Evolutionary conservation across 2,888 invertebrate species (phyloP), one percentile per base, ranked within the genome.

Genomic region (Caenorhabditis panamensis): DNA sequence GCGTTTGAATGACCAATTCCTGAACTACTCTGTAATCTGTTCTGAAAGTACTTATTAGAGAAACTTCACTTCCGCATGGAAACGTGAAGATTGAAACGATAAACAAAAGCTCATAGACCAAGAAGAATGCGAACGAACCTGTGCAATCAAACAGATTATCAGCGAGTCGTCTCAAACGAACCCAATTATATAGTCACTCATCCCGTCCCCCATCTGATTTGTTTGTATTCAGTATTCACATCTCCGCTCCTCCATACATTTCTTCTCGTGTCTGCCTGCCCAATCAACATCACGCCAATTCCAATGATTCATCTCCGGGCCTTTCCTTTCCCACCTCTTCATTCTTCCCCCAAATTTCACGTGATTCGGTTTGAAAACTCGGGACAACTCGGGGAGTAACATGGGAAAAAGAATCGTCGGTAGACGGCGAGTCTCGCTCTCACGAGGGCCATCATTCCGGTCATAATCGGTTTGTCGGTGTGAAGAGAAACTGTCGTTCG

Each of bases 151-250:
- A 9, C 41, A 62, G 37, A 11, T 41, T 41, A 41, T 41, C 41
- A 9, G 41, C 41, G 9, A 16, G 9, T 58, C 61, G 54, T 71
- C 56, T 63, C 56, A 72, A 72, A 72, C 72, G 72, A 72, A 72
- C 63, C 72, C 63, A 72, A 63, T 64, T 72, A 72, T 58, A 24
- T 31, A 71, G 26, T 44, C 26, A 41, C 24, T 20, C 56, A 37
- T 51, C 58, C 9, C 16, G 16, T 31, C 22, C 26, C 37, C 26
- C 37, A 53, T 26, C 49, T 72, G 53, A 64, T 72, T 72, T 58
- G 54, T 64, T 58, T 72, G 63, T 72, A 72, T 72, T 72, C 72
- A 72, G n/a, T n/a, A n/a, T n/a, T n/a, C n/a, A n/a, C n/a, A n/a
- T n/a, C n/a, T n/a, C n/a, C n/a, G n/a, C 62, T 18, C n/a, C 37